These are phyloP conservation scores for Acipenser ruthenus DNA, from an alignment of 2,797 vertebrate genomes.

Conservation along the genomic window DNA sequence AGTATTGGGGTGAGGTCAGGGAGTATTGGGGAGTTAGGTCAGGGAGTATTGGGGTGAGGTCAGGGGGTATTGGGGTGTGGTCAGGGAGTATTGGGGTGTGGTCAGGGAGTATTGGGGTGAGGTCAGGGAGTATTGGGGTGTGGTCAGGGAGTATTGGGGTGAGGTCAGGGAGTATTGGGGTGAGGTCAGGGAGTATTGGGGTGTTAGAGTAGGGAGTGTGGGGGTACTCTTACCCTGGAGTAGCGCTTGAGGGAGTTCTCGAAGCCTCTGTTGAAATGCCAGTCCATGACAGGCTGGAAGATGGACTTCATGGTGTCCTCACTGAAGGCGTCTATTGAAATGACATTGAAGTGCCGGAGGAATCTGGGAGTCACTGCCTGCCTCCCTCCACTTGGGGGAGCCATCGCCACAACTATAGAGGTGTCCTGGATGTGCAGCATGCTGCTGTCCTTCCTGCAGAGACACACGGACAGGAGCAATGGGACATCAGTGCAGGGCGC, in stretches of 20 bases:
- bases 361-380: slow-evolving; percentile 17
- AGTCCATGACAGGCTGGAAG: slow-evolving; percentile 20
- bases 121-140: too few relatives aligned
- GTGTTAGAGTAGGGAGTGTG: background rate
- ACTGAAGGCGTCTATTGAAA: slow-evolving; percentile 22
- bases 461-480: slow-evolving; percentile 21
- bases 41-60: too few relatives aligned
- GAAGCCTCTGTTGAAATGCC: slow-evolving; percentile 25
- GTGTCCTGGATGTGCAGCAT: slow-evolving; percentile 42
- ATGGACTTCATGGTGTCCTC: slow-evolving; percentile 14
- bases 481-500: too few relatives aligned
- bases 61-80: too few relatives aligned
- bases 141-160: too few relatives aligned
- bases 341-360: slow-evolving; percentile 20
- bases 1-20: too few relatives aligned
- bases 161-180: too few relatives aligned
- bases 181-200: too few relatives aligned
- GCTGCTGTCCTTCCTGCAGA: slow-evolving; percentile 32
- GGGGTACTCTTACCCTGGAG: slow-evolving; percentile 17
- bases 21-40: too few relatives aligned
- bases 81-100: too few relatives aligned
- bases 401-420: slow-evolving; percentile 51
- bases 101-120: background rate
- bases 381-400: slow-evolving; percentile 58
- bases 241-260: slow-evolving; percentile 23